Evolutionary conservation across 2,888 invertebrate genomes (phyloP), one percentile per base, ranked within the genome.

Genomic region (Limenitis camilla): DNA sequence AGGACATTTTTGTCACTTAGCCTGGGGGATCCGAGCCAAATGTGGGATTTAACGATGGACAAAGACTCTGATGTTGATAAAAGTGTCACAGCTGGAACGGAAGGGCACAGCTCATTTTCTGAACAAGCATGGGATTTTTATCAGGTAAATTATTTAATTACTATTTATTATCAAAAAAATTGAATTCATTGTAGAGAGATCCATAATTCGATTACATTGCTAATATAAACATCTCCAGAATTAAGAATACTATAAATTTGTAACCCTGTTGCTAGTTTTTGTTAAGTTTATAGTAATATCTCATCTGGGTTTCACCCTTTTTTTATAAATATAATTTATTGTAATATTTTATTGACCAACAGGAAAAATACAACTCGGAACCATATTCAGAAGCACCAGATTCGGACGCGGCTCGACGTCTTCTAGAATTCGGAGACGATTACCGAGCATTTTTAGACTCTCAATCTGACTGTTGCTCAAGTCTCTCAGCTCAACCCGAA

Each of bases 41-140:
- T 87, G 65, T 87, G 85, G 84, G 84, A 87, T 58, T 63, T 84
- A 27, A 77, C 76, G 6, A 65, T 84, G 55, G 88, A 88, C 49
- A 87, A 85, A 52, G 88, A 88, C 58, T 88, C 88, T 0, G 88
- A 88, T 63, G 59, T 86, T 5, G 90, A 90, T 66, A 88, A 81
- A 60, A 92, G 91, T 70, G 87, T 89, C 39, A 90, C 90, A 0
- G 90, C 89, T 7, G 90, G 91, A 28, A 90, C 91, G 0, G 94
- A 94, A 72, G 93, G 92, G 70, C 92, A 93, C 63, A 92, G 92
- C 68, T 95, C 94, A 69, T 92, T 95, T 75, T 96, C 95, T 1
- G 97, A 97, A 77, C 94, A 95, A 67, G 96, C 96, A 43, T 97
- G 97, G 97, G 97, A 97, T 80, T 95, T 94, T 80, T 97, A 96